phyloP scores from a whole-genome alignment of 1,140 invertebrate genomes.

The Yoshiicerus persimilis region DNA sequence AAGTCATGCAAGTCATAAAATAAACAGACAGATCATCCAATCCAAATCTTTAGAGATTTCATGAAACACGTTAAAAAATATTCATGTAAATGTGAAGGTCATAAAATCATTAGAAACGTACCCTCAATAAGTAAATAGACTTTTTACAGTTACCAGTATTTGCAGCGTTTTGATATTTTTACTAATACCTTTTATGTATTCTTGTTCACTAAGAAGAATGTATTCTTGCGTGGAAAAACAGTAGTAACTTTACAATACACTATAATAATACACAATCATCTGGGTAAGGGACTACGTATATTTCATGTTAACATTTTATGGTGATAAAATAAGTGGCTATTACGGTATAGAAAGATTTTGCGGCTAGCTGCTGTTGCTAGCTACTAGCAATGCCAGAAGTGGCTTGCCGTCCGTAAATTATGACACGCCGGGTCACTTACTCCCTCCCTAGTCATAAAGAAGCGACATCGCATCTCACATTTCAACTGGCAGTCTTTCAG shows the following conservation, averaged over 20 bases:
- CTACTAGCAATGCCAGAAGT: neutral
- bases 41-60: neutral
- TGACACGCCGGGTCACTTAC: slow-evolving; percentile 1
- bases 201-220: too few relatives aligned
- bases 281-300: neutral
- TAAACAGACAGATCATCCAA: neutral
- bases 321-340: neutral
- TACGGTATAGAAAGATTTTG: neutral
- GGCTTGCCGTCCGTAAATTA: neutral
- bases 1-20: neutral
- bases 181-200: too few relatives aligned
- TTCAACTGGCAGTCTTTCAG: neutral
- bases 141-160: too few relatives aligned
- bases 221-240: neutral
- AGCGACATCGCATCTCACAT: neutral
- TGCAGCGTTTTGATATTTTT: too few relatives aligned
- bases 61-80: neutral
- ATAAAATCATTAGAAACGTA: neutral
- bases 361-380: neutral
- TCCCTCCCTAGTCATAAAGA: neutral
- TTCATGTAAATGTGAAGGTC: neutral
- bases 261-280: neutral
- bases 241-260: neutral
- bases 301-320: neutral
- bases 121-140: too few relatives aligned